Evolutionary conservation across 1,140 invertebrate genomes (phyloP).

Genomic region (Nebria ingens): DNA sequence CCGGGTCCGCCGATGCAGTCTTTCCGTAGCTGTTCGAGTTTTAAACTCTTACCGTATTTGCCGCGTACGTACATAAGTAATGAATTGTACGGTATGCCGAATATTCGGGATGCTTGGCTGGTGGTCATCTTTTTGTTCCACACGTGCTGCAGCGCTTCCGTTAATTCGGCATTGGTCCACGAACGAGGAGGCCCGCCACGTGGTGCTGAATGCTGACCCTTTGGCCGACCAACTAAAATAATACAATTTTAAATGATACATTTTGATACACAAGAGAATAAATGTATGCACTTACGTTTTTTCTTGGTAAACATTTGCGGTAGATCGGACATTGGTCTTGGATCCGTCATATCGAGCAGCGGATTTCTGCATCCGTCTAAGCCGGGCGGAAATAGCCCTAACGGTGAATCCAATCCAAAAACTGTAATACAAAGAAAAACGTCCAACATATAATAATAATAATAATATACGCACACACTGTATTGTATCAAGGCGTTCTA

Average conservation of each 20-base stretch:
- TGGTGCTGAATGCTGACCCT: slow-evolving; percentile 80
- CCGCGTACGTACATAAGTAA: slow-evolving; percentile 86
- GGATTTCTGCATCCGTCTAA: slow-evolving; percentile 60
- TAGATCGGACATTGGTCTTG: slow-evolving; percentile 44
- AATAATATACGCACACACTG: no score
- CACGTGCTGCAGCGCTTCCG: slow-evolving; percentile 77
- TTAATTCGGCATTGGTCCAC: slow-evolving; percentile 83
- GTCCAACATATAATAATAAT: background rate
- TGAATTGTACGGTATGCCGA: slow-evolving; percentile 85
- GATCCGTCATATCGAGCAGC: slow-evolving; percentile 57
- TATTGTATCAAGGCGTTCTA: no score
- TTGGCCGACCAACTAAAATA: slow-evolving; percentile 54
- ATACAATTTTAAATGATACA: slow-evolving; percentile 5
- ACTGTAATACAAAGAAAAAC: slow-evolving; percentile 40
- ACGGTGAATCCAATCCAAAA: slow-evolving; percentile 59
- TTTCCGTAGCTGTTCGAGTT: slow-evolving; percentile 74
- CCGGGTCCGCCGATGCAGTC: slow-evolving; percentile 65
- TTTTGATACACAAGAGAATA: no score
- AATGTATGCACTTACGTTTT: slow-evolving; percentile 48
- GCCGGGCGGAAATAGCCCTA: slow-evolving; percentile 59
- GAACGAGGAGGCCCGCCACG: slow-evolving; percentile 76
- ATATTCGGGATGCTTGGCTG: slow-evolving; percentile 77
- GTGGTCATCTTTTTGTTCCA: slow-evolving; percentile 95
- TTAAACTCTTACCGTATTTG: slow-evolving; percentile 81
- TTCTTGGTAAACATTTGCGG: slow-evolving; percentile 52